A percentile compares a stretch with the other conserved stretches of the same genome.
phyloP scores from a whole-genome alignment of 2,888 invertebrate species.

The Oligia strigilis region DNA sequence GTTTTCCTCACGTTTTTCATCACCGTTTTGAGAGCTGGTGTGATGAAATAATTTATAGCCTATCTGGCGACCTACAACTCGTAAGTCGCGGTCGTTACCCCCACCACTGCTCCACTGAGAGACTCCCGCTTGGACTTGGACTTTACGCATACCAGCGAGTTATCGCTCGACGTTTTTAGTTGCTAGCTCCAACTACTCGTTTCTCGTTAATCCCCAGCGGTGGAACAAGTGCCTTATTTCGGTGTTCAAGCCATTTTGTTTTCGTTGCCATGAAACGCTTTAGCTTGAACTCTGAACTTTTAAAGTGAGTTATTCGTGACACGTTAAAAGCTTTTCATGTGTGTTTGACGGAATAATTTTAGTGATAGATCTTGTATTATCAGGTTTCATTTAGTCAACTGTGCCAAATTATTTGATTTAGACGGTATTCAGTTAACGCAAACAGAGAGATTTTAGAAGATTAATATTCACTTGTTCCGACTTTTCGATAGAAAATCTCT shows the following conservation, averaged over 20 bases:
- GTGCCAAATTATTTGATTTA: slow-evolving; percentile 49
- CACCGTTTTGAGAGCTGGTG: no score
- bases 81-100: no score
- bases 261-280: not conserved
- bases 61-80: no score
- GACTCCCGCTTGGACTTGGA: not conserved
- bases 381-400: slow-evolving; percentile 28
- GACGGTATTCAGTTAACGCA: not conserved
- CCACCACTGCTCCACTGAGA: not conserved
- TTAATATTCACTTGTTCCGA: not conserved
- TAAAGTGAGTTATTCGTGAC: slow-evolving; percentile 37
- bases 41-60: no score
- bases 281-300: slow-evolving; percentile 51
- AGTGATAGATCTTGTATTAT: slow-evolving; percentile 32
- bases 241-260: not conserved
- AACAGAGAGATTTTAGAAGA: not conserved
- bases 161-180: not conserved
- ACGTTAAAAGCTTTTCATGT: slow-evolving; percentile 46
- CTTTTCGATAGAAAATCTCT: not conserved
- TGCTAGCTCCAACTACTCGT: not conserved
- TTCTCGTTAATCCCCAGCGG: not conserved
- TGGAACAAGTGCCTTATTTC: not conserved
- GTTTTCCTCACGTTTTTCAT: no score
- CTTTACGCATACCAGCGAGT: no score
- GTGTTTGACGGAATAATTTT: slow-evolving; percentile 19